Percentiles rank a stretch among this genome's conserved stretches.
These are phyloP conservation scores for Motacilla alba DNA, from an alignment of 2,113 vertebrate species.

Conservation along the genomic window DNA sequence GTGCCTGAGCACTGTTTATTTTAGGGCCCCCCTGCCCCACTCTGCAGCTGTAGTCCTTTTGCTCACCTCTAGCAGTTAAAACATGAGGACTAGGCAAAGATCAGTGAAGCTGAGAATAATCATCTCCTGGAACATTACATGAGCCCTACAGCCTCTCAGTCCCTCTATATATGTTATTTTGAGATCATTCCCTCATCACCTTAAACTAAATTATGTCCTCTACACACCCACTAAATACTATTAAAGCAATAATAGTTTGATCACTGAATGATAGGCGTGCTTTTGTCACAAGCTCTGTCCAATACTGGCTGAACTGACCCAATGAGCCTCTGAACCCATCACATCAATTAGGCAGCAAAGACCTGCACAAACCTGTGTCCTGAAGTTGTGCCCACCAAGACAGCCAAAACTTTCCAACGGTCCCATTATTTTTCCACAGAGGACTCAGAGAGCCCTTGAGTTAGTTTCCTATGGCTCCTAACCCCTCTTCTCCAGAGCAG, in stretches of 20 bases:
- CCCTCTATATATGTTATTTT: background rate
- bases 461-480: background rate
- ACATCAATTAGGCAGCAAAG: fast-evolving
- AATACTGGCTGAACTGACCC: background rate
- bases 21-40: background rate
- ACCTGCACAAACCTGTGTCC: background rate
- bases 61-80: background rate
- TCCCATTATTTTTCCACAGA: background rate
- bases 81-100: background rate
- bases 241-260: background rate
- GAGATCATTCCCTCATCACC: background rate
- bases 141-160: background rate
- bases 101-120: background rate
- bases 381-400: background rate
- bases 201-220: background rate
- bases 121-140: background rate
- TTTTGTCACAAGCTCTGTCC: background rate
- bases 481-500: background rate
- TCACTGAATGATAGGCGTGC: background rate
- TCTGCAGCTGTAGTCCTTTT: background rate
- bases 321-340: background rate
- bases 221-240: background rate
- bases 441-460: background rate
- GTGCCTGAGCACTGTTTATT: background rate
- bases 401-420: background rate